Conservation (phyloP, 2,888 invertebrate species). For the Thymelicus acteon region DNA sequence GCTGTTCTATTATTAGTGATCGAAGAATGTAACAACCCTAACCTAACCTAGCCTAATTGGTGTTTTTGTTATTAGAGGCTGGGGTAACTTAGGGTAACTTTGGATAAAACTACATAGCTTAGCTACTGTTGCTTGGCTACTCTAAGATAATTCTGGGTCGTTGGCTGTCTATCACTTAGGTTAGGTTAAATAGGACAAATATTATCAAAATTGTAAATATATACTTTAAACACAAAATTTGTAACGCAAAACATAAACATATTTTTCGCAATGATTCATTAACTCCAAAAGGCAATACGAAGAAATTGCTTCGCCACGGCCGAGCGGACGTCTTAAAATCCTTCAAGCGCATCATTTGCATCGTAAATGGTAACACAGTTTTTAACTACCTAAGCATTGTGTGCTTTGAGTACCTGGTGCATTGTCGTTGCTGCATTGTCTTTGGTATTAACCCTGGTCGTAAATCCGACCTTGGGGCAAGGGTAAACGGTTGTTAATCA, state of each 20-base stretch:
- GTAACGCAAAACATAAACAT: not conserved
- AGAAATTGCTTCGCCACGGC: slow-evolving; percentile 23
- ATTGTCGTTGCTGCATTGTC: slow-evolving; percentile 42
- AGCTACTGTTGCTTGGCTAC: too few relatives aligned
- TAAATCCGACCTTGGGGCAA: slow-evolving; percentile 17
- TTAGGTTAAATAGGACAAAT: too few relatives aligned
- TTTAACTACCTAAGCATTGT: slow-evolving; percentile 45
- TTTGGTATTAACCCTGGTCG: not conserved
- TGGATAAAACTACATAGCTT: too few relatives aligned
- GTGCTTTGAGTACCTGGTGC: slow-evolving; percentile 41
- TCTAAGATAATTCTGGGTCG: too few relatives aligned
- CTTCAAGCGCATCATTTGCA: slow-evolving; percentile 36
- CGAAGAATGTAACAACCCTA: too few relatives aligned
- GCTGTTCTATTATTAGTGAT: too few relatives aligned
- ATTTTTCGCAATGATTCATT: slow-evolving; percentile 26
- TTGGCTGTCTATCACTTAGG: too few relatives aligned
- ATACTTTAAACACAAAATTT: too few relatives aligned
- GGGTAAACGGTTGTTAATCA: slow-evolving; percentile 15
- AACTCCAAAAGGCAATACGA: slow-evolving; percentile 26
- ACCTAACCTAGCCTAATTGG: too few relatives aligned
- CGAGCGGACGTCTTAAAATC: slow-evolving; percentile 31
- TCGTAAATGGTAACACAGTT: slow-evolving; percentile 34
- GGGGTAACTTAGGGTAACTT: too few relatives aligned
- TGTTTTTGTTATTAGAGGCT: too few relatives aligned
- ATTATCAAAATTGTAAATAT: too few relatives aligned